phyloP scores from a whole-genome alignment of 2,797 vertebrate genomes.

The Erpetoichthys calabaricus region DNA sequence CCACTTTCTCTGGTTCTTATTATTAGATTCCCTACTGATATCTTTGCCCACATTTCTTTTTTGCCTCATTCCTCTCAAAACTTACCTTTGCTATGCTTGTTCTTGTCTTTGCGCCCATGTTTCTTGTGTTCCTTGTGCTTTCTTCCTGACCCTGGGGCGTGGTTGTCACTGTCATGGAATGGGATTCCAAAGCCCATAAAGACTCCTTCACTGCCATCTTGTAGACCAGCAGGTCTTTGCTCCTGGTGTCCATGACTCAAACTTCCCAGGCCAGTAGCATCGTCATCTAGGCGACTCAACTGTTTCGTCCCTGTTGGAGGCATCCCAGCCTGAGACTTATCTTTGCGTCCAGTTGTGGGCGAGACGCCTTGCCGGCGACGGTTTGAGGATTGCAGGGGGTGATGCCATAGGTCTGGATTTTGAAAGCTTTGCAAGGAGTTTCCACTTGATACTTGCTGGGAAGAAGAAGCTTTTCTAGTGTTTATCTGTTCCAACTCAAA shows the following conservation, averaged over 20 bases:
- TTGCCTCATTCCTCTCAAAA: too few relatives aligned
- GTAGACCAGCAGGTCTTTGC: constrained; percentile 37
- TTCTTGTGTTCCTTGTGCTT: constrained; percentile 55
- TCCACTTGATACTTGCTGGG: constrained; percentile 18
- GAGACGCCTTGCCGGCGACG: constrained; percentile 34
- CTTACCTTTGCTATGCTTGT: constrained; percentile 64
- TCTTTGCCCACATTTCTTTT: too few relatives aligned
- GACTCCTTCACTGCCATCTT: constrained; percentile 24
- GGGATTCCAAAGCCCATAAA: constrained; percentile 38
- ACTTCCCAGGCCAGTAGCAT: constrained; percentile 42
- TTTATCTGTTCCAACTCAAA: constrained; percentile 29
- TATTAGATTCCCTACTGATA: too few relatives aligned
- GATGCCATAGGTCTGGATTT: constrained; percentile 36
- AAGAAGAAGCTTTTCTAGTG: neutral
- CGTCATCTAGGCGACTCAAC: constrained; percentile 34
- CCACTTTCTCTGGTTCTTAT: too few relatives aligned
- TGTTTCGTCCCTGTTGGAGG: constrained; percentile 30
- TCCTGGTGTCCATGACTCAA: constrained; percentile 26
- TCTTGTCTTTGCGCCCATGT: constrained; percentile 57
- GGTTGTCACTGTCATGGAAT: constrained; percentile 44
- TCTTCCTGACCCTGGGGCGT: constrained; percentile 47
- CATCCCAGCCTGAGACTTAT: constrained; percentile 30
- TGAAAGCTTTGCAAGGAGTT: constrained; percentile 51
- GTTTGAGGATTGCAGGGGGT: constrained; percentile 30
- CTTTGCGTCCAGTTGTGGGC: constrained; percentile 23